Evolutionary conservation across 2,797 vertebrate species (phyloP).

Genomic region (Aulostomus chinensis): DNA sequence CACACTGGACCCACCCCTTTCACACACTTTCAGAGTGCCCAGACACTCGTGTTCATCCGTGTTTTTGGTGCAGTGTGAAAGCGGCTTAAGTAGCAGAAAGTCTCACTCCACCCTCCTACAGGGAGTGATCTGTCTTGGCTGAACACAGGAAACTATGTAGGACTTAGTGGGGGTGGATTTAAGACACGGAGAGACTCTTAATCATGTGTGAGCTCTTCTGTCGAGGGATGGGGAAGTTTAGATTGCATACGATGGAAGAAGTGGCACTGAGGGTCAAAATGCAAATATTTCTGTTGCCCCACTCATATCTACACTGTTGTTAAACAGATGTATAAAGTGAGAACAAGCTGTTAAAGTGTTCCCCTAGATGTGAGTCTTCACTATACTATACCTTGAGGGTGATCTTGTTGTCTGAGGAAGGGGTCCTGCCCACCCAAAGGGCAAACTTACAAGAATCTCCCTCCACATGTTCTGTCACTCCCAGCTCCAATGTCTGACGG

Average conservation of each 20-base stretch:
- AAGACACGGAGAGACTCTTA: conserved; percentile 25
- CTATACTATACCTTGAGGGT: conserved; percentile 90
- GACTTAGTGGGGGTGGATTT: conserved; percentile 28
- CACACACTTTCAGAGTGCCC: too few species aligned
- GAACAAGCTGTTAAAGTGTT: too few species aligned
- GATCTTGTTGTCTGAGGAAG: conserved; percentile 98
- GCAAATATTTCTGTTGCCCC: too few species aligned
- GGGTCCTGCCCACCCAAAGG: conserved; percentile 95
- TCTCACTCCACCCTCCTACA: conserved; percentile 33
- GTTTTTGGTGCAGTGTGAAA: too few species aligned
- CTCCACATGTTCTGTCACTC: conserved; percentile 97
- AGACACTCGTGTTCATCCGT: too few species aligned
- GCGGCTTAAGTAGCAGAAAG: conserved; percentile 46
- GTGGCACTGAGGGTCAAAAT: too few species aligned
- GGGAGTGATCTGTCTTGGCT: conserved; percentile 44
- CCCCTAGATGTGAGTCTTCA: too few species aligned
- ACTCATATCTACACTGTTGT: too few species aligned
- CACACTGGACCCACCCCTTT: too few species aligned
- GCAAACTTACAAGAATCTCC: conserved; percentile 99
- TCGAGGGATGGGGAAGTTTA: too few species aligned
- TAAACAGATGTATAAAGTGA: too few species aligned
- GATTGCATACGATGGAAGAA: too few species aligned
- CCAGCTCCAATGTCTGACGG: conserved; percentile 92
- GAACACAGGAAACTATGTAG: conserved; percentile 33
- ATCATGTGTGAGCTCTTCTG: conserved; percentile 17